Evolutionary conservation across 2,113 vertebrate species (phyloP), one percentile per base, ranked within the genome.

Genomic region (Leucosticte australis): DNA sequence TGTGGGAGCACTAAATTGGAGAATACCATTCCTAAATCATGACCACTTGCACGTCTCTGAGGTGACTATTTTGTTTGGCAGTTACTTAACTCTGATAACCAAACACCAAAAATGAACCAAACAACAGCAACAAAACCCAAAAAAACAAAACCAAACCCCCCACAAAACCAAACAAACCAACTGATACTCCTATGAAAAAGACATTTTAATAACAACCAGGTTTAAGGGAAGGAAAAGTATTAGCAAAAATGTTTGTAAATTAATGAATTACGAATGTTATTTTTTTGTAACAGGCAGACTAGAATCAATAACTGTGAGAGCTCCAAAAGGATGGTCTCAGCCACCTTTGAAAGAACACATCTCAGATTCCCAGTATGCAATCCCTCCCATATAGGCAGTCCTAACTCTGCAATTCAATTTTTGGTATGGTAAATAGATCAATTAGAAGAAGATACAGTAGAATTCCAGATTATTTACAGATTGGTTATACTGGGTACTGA

Each of bases 101-200:
- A 60, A 49, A 31, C 4, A 37, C 23, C 6, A 41, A 57, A 44
- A 69, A 64, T 15, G 2, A 21, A 39, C 30, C 30, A 23, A 35
- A n/a, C 10, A 35, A 59, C n/a, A 35, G 20, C n/a, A 53, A 71
- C 9, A 64, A 60, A 50, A 65, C 6, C 0, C 3, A 63, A 27
- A 78, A 52, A 0, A 59, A 27, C 7, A 46, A 56, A 31, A 42
- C 6, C 21, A 42, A 6, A 0, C 3, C 11, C 11, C 14, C 3
- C 28, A 23, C 11, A 19, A 53, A 30, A 18, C 2, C 13, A 76
- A 87, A 31, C 10, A 8, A 49, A 50, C 41, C 9, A 19, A 6
- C 10, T 47, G 26, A 46, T 30, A 46, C 8, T 44, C 3, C 13
- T 39, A 14, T 39, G 19, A 83, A 73, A 79, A 47, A 73, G 26